Conservation (phyloP, 2,113 vertebrate species). For the Phalacrocorax brasilianus region DNA sequence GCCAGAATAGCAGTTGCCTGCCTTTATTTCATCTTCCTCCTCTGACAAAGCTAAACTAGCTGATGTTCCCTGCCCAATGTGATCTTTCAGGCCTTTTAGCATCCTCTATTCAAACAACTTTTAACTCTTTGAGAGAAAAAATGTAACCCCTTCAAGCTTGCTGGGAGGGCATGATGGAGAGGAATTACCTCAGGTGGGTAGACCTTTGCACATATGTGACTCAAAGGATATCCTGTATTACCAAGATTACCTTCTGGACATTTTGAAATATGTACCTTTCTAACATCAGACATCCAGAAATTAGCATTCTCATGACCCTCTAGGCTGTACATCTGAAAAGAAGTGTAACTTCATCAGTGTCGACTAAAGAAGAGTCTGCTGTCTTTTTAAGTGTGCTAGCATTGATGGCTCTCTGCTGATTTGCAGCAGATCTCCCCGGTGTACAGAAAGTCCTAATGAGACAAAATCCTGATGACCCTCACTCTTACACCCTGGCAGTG, state of each 20-base stretch:
- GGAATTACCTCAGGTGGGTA: background rate
- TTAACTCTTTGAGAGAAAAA: background rate
- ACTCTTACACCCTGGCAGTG: background rate
- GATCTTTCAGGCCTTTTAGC: slow-evolving; percentile 9
- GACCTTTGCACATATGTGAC: background rate
- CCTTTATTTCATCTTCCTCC: slow-evolving; percentile 61
- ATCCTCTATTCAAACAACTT: background rate
- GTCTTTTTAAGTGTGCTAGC: background rate
- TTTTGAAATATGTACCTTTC: background rate
- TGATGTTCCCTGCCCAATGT: background rate
- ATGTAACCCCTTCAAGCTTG: background rate
- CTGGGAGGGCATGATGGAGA: background rate
- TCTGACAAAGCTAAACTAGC: slow-evolving; percentile 38
- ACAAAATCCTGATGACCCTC: background rate
- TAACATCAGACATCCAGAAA: background rate
- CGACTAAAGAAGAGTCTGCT: background rate
- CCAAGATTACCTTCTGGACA: background rate
- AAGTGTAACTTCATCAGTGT: background rate
- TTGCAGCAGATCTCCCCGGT: background rate
- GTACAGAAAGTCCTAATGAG: background rate
- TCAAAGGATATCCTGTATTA: background rate
- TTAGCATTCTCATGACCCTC: background rate
- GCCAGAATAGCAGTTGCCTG: slow-evolving; percentile 60
- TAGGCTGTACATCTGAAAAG: background rate
- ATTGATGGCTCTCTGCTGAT: background rate